phyloP scores from a whole-genome alignment of 2,888 invertebrate species.

The Chymomyza fuscimana region DNA sequence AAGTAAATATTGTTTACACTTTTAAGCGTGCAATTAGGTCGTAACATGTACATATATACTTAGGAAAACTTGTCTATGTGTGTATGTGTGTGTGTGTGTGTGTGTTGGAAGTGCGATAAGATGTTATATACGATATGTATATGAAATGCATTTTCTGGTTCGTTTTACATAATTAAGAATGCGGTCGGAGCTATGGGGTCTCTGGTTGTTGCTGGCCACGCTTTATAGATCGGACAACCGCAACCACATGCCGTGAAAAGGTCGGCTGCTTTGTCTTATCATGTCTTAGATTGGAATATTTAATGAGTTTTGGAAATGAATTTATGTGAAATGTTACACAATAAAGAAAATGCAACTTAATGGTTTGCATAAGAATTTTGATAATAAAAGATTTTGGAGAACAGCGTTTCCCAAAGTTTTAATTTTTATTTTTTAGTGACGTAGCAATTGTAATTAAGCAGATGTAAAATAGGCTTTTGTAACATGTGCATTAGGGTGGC shows the following conservation, averaged over 20 bases:
- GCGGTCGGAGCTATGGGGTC: neutral
- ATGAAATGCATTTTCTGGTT: constrained; percentile 49
- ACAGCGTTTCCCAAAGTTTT: constrained; percentile 21
- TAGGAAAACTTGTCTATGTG: neutral
- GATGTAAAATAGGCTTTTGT: too few relatives aligned
- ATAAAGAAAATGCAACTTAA: constrained; percentile 15
- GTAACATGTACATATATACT: constrained; percentile 12
- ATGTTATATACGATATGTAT: constrained; percentile 17
- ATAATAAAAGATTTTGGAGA: constrained; percentile 12
- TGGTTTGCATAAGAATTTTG: constrained; percentile 20
- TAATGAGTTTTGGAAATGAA: constrained; percentile 56
- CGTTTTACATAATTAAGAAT: constrained; percentile 57
- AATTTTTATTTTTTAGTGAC: neutral
- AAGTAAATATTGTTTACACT: constrained; percentile 71
- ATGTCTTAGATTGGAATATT: constrained; percentile 44
- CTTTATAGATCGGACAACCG: neutral
- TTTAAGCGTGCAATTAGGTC: constrained; percentile 65
- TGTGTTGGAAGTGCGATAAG: constrained; percentile 38
- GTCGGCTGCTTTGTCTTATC: constrained; percentile 44
- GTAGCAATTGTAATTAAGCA: neutral
- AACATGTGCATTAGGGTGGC: too few relatives aligned
- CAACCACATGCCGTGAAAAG: constrained; percentile 47
- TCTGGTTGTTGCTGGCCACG: neutral
- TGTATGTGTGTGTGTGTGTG: constrained; percentile 3
- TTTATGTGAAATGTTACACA: constrained; percentile 21